Evolutionary conservation across 2,888 invertebrate species (phyloP).

Genomic region (Torymus aiolomorphi): DNA sequence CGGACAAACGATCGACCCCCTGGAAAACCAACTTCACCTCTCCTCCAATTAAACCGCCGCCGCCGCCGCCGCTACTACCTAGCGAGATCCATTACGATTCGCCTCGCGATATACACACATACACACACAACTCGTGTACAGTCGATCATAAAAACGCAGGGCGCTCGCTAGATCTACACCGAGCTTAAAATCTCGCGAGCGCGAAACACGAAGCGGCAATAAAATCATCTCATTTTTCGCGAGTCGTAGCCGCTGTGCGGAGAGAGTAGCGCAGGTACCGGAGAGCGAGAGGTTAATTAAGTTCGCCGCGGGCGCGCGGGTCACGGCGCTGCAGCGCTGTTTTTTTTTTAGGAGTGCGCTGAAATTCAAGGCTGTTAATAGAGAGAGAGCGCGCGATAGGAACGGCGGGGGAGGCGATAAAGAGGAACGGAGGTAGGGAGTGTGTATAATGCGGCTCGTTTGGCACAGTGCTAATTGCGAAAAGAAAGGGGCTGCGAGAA

Average conservation of each 20-base stretch:
- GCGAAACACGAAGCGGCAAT: constrained; percentile 50
- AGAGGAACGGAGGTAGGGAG: not conserved
- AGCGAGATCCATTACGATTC: constrained; percentile 23
- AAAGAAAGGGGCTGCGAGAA: not conserved
- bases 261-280: too few species aligned
- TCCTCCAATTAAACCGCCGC: too few species aligned
- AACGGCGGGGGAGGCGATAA: constrained; percentile 18
- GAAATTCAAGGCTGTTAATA: constrained; percentile 42
- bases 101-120: constrained; percentile 12
- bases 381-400: constrained; percentile 22
- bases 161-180: constrained; percentile 37
- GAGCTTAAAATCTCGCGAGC: constrained; percentile 38
- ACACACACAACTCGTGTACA: too few species aligned
- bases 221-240: constrained; percentile 34
- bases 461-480: not conserved
- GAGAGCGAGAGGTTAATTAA: constrained; percentile 46
- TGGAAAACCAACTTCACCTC: too few species aligned
- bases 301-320: constrained; percentile 12
- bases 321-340: constrained; percentile 1
- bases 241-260: too few species aligned
- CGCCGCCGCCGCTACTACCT: too few species aligned
- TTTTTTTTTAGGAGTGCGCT: not conserved
- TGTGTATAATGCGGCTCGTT: not conserved
- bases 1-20: too few species aligned
- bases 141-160: constrained; percentile 16